Conservation (phyloP, 2,113 vertebrate genomes). For the Rhinopomastus cyanomelas region DNA sequence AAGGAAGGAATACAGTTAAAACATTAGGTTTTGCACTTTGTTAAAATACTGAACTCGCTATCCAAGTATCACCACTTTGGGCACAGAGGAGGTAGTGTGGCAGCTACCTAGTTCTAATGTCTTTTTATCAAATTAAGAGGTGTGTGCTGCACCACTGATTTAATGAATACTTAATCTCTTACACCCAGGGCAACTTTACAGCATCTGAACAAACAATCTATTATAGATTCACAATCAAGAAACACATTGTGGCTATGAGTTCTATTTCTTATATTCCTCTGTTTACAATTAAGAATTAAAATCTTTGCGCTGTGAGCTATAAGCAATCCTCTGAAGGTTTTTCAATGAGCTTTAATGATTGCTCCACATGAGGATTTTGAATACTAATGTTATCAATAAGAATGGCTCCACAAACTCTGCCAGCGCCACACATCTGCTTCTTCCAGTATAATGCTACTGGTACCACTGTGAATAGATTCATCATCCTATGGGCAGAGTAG, state of each 20-base stretch:
- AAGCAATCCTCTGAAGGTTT: background rate
- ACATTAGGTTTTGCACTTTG: background rate
- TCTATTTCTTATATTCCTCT: background rate
- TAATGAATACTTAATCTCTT: constrained; percentile 34
- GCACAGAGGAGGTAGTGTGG: background rate
- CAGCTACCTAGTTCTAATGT: background rate
- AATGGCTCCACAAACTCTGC: background rate
- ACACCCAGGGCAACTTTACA: constrained; percentile 9
- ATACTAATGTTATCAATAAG: constrained; percentile 27
- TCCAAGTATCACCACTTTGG: background rate
- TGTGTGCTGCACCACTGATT: background rate
- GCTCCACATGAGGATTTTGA: background rate
- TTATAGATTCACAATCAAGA: constrained; percentile 22
- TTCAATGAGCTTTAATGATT: constrained; percentile 16
- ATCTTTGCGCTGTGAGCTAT: background rate
- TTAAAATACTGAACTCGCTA: background rate
- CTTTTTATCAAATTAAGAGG: constrained; percentile 33
- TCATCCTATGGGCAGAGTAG: background rate
- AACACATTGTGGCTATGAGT: constrained; percentile 4
- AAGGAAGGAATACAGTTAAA: background rate
- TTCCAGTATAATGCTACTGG: background rate
- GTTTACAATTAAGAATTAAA: constrained; percentile 49
- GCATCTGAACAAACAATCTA: constrained; percentile 19
- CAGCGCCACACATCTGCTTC: background rate
- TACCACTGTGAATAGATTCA: background rate